Base-by-base conservation (phyloP, 2,888 invertebrate genomes). In the Coelinius sp. region DNA sequence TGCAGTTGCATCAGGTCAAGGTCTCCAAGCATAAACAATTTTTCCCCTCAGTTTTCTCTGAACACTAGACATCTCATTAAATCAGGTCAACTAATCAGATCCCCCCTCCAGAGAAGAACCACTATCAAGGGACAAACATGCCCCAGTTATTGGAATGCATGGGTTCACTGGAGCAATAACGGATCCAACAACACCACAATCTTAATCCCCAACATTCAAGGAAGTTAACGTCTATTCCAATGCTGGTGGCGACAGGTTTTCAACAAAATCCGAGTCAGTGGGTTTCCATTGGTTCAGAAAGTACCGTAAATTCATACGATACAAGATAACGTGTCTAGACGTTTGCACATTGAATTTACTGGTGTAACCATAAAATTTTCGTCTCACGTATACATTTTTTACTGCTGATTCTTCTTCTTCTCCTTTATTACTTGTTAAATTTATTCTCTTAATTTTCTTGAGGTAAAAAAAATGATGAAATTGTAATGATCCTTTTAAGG, bases 101-200 rank as follows among this genome's bases (percentile, higher is more conserved):
- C 17, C 2, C 10, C 59, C 17, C 35, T 38, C 10, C 41, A 41
- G 8, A 25, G n/a, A 4, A 17, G 5, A 27, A 35, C 35, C 1
- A 12, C 20, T 38, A 38, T 41, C 46, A 69, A 69, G 69, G 69
- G 52, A 70, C 63, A 24, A 41, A 8, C 38, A 24, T 67, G 70
- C 38, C 66, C 64, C 38, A 66, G 63, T 41, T 68, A 53, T 72
- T 72, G 59, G 35, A 72, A 72, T 72, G 53, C 63, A 56, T 66
- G 38, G 56, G 70, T 64, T 71, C 64, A 72, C 72, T 72, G 22
- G 72, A 72, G 72, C 72, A 72, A 72, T 72, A 72, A 72, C 72
- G 72, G 72, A 41, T 59, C 59, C 59, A 59, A 31, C 53, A 25
- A 24, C 56, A 27, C 14, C n/a, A 70, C 64, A 24, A 49, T 52